Conservation (phyloP, 2,888 invertebrate species). For the Mythimna impura region DNA sequence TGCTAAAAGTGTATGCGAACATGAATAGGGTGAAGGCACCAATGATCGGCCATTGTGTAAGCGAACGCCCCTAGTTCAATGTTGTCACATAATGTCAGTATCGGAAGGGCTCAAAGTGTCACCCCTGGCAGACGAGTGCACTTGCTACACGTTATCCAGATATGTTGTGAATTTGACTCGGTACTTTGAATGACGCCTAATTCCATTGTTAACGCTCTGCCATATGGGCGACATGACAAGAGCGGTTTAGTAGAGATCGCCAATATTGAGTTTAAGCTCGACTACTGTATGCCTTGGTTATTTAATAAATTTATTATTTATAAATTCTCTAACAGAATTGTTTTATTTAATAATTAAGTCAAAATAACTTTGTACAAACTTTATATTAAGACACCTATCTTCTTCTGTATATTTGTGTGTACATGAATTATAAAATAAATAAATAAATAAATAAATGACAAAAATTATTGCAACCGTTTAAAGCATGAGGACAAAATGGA, state of each 20-base stretch:
- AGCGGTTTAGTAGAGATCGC: slow-evolving; percentile 77
- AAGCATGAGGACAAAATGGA: no score
- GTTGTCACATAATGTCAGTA: slow-evolving; percentile 89
- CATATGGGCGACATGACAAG: slow-evolving; percentile 87
- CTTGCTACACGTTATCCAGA: slow-evolving; percentile 87
- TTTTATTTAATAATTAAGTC: not conserved
- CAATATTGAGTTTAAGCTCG: slow-evolving; percentile 68
- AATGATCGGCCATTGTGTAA: slow-evolving; percentile 85
- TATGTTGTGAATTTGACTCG: slow-evolving; percentile 84
- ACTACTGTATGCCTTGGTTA: slow-evolving; percentile 54
- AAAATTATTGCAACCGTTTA: not conserved
- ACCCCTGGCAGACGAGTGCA: slow-evolving; percentile 86
- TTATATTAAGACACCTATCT: no score
- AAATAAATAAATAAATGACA: no score
- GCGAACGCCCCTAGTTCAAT: slow-evolving; percentile 78
- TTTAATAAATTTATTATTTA: slow-evolving; percentile 38
- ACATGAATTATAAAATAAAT: no score
- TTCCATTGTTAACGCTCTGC: slow-evolving; percentile 87
- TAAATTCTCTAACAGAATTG: not conserved
- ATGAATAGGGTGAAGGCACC: slow-evolving; percentile 81
- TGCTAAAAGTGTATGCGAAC: slow-evolving; percentile 65
- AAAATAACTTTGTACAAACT: no score
- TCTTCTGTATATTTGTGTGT: no score
- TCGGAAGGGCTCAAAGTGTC: slow-evolving; percentile 88
- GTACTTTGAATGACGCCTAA: slow-evolving; percentile 89